Conservation (phyloP, 1,140 invertebrate genomes). For the Melipona quadrifasciata region DNA sequence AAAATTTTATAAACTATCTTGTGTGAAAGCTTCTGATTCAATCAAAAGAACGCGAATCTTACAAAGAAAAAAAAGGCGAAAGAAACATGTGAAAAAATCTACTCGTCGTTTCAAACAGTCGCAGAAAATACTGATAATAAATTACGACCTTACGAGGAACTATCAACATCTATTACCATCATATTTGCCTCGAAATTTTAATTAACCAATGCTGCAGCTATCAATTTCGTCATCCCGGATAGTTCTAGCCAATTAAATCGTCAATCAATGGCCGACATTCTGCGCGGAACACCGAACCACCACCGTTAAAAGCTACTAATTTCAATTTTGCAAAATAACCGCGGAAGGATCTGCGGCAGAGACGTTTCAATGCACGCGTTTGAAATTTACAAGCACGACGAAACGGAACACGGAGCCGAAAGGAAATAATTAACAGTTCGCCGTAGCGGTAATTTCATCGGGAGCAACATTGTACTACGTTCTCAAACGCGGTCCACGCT, state of each 20-base stretch:
- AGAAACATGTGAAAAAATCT: no score
- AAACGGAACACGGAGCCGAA: background rate
- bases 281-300: background rate
- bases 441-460: background rate
- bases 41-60: no score
- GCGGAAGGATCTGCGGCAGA: background rate
- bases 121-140: no score
- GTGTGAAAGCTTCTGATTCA: no score
- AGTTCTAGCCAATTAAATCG: background rate
- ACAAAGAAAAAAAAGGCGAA: no score
- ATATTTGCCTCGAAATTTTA: background rate
- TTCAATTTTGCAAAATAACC: slow-evolving; percentile 6
- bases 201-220: background rate
- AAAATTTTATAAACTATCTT: no score
- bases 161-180: background rate
- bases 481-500: background rate
- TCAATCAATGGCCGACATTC: background rate
- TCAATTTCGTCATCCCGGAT: background rate
- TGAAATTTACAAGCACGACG: background rate
- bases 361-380: no score
- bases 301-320: background rate
- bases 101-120: no score
- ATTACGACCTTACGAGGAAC: no score
- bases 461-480: background rate
- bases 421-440: slow-evolving; percentile 6